A percentile compares a stretch with the other conserved stretches of the same genome.
Evolutionary conservation across 37 sponge, comb jelly and placozoan species (phyloP).

Genomic region (Aphrocallistes beatrix): DNA sequence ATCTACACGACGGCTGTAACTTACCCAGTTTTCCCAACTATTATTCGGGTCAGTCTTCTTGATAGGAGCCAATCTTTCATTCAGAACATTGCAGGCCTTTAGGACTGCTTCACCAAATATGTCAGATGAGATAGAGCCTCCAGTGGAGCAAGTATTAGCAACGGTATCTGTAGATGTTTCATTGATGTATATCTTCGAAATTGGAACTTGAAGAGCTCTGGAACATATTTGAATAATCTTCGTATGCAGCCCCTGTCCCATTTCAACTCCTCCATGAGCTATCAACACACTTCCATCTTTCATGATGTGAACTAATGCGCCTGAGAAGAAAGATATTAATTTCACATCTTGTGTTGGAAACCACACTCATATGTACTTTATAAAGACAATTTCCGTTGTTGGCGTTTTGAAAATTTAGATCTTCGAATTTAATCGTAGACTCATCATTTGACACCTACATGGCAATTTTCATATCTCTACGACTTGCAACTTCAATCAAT

Average conservation of each 20-base stretch:
- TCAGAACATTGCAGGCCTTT: conserved; percentile 64
- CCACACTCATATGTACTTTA: too few species aligned
- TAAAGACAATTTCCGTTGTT: too few species aligned
- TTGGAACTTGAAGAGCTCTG: conserved; percentile 43
- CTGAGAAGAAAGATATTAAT: too few species aligned
- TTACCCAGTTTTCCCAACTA: conserved; percentile 66
- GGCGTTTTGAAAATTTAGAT: too few species aligned
- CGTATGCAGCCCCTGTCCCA: conserved; percentile 85
- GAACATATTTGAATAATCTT: conserved; percentile 76
- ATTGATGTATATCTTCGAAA: conserved; percentile 35
- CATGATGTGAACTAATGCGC: conserved; percentile 61
- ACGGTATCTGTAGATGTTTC: conserved; percentile 62
- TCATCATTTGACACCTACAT: too few species aligned
- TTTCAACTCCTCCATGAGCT: conserved; percentile 77
- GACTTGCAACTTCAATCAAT: too few species aligned
- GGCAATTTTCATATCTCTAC: too few species aligned
- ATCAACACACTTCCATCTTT: conserved; percentile 72
- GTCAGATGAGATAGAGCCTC: conserved; percentile 67
- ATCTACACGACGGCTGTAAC: too few species aligned
- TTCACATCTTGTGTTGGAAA: too few species aligned
- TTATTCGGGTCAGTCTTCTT: conserved; percentile 36
- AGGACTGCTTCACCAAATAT: conserved; percentile 64
- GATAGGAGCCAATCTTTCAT: conserved; percentile 41
- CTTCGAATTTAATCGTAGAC: too few species aligned
- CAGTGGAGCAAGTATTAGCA: conserved; percentile 55